A percentile compares a stretch with the other conserved stretches of the same genome.
These are phyloP conservation scores for Dicycla oo DNA, from an alignment of 2,888 invertebrate species.

Conservation along the genomic window DNA sequence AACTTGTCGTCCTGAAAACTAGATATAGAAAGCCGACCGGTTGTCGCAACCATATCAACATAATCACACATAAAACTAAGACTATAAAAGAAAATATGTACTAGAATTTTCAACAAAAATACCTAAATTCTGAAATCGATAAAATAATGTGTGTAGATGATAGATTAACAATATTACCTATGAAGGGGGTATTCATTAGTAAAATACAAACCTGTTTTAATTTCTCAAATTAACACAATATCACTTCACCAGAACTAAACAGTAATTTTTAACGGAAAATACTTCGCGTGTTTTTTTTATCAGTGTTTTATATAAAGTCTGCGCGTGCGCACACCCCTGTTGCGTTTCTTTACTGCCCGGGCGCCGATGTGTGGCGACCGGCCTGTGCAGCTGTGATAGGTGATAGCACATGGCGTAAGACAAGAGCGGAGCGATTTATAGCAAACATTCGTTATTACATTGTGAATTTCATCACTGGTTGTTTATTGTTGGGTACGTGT, in stretches of 20 bases:
- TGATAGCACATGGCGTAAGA: conserved; percentile 48
- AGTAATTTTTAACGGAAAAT: conserved; percentile 38
- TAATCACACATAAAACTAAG: conserved; percentile 28
- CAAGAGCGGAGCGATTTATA: conserved; percentile 27
- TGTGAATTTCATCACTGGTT: background rate
- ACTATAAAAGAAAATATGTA: conserved; percentile 23
- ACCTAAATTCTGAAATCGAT: conserved; percentile 17
- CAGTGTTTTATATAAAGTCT: conserved; percentile 12
- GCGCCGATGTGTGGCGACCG: conserved; percentile 38
- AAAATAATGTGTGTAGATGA: background rate
- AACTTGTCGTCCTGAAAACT: conserved; percentile 37
- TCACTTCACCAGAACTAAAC: conserved; percentile 41
- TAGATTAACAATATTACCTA: background rate
- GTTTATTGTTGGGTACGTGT: background rate
- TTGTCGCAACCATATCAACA: conserved; percentile 23
- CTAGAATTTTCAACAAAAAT: conserved; percentile 18
- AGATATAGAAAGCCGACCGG: conserved; percentile 33
- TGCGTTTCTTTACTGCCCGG: conserved; percentile 58
- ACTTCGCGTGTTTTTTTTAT: conserved; percentile 35
- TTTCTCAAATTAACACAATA: conserved; percentile 8
- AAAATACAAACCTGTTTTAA: conserved; percentile 51
- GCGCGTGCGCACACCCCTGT: conserved; percentile 54
- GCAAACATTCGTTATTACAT: background rate
- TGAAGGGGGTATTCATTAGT: conserved; percentile 16
- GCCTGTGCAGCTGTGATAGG: conserved; percentile 53